Evolutionary conservation across 1,140 invertebrate species (phyloP), one percentile per base, ranked within the genome.

Genomic region (Lucilia sericata): DNA sequence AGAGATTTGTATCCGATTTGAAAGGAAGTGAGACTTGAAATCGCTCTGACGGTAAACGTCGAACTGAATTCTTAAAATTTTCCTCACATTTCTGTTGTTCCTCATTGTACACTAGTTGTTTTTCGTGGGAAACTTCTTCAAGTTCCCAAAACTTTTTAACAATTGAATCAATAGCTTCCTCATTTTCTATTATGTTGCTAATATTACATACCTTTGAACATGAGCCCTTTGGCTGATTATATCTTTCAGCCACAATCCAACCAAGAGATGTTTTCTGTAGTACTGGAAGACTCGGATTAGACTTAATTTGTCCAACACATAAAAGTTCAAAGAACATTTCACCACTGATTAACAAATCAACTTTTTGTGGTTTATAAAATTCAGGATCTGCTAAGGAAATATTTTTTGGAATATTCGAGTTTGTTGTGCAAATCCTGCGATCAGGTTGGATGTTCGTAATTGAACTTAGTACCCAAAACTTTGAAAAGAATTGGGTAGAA

Each of bases 61-160:
- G 74, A 51, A 83, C 42, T n/a, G 17, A 84, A n/a, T 82, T 12
- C 17, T 70, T 7, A 36, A 83, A 83, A 60, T 82, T 74, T 17
- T 78, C 19, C 47, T 85, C 78, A 75, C 87, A 88, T 21, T 83
- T 42, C 34, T 82, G 49, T 84, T 87, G 85, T 85, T 82, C 49
- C 21, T 75, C 74, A 34, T 21, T 30, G 7, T 34, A 34, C 25
- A 75, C 34, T 3, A 12, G 13, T 34, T 12, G 2, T 17, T 7
- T 30, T 17, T 75, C 34, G 14, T 36, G 36, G 13, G 86, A 84
- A 30, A 87, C 74, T 34, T 88, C 86, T 84, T 91, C 89, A 8
- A 88, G 7, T 55, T 87, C 84, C 89, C 89, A 91, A 75, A 91
- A 91, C 76, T 75, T 25, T 42, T 49, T 36, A 7, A 84, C 55